phyloP scores from a whole-genome alignment of 2,888 invertebrate species.

The Labia minor region DNA sequence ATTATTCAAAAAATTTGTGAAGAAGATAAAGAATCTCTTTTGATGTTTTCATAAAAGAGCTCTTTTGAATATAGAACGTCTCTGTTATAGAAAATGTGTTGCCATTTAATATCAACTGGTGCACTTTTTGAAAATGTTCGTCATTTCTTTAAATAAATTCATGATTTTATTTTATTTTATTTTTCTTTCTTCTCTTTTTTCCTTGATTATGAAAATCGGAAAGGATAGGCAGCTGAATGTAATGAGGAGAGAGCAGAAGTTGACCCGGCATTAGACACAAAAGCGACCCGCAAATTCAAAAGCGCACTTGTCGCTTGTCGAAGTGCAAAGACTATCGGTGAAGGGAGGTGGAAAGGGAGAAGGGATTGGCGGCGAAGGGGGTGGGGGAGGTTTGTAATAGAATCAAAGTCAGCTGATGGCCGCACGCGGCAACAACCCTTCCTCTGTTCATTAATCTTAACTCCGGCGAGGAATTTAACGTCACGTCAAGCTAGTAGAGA shows the following conservation, averaged over 20 bases:
- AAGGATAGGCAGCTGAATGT: background rate
- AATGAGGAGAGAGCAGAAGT: background rate
- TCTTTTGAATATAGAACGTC: too few relatives aligned
- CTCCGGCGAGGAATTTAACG: constrained; percentile 2
- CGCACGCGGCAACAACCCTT: background rate
- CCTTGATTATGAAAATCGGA: too few relatives aligned
- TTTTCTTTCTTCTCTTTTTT: too few relatives aligned
- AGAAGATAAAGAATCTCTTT: too few relatives aligned
- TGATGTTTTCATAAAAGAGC: too few relatives aligned
- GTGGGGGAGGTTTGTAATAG: background rate
- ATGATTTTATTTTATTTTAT: too few relatives aligned
- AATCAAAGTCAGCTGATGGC: constrained; percentile 13
- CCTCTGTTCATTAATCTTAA: constrained; percentile 4
- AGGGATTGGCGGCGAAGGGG: background rate
- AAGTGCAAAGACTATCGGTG: background rate
- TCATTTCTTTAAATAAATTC: too few relatives aligned
- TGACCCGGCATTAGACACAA: background rate
- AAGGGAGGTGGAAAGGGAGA: background rate
- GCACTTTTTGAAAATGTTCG: too few relatives aligned
- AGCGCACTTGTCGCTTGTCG: background rate
- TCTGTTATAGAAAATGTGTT: too few relatives aligned
- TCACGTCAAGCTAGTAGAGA: constrained; percentile 2
- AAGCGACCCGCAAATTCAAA: background rate
- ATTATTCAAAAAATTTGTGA: too few relatives aligned
- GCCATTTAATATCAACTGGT: too few relatives aligned